Evolutionary conservation across 1,140 invertebrate genomes (phyloP), one percentile per base, ranked within the genome.

Genomic region (Danaus melanippus): DNA sequence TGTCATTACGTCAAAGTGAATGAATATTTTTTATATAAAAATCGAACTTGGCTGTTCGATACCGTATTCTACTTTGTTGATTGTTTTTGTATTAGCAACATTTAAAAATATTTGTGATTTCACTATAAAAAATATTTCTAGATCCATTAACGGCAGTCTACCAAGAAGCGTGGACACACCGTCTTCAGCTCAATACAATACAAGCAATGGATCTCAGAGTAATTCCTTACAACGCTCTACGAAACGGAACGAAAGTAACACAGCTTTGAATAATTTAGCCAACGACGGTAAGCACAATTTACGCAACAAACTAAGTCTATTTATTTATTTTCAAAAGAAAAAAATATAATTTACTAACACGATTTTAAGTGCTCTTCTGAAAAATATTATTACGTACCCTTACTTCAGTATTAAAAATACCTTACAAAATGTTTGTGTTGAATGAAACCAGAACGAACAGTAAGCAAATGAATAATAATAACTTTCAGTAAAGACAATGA

Each of bases 211-310:
- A 42, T 90, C 71, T 50, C 87, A 89, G 58, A 90, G 88, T 70
- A 91, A 91, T 71, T 90, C 89, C 51, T 79, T 89, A 55, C 87
- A 89, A 53, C 89, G 89, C 61, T 88, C 88, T 54, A 74, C 88
- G 48, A 89, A 89, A 56, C 59, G 86, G 61, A 71, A 88, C 77
- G 76, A 89, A 77, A 76, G 89, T 78, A 74, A 90, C 78, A 74
- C 67, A 44, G 78, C 79, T 9, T 67, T 87, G 58, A 87, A 86
- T 66, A 86, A 76, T 62, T 62, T 87, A 47, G 76, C 79, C 42
- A 61, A 45, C 47, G 60, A 67, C 56, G 58, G 62, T 64, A 32
- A 60, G 46, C 43, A 41, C 9, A 21, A 17, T 51, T 55, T 46
- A 50, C 42, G 21, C 21, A 32, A 32, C 21, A 32, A 32, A 32